phyloP scores from a whole-genome alignment of 53 echinoderm and acorn worm species.

The Paracentrotus lividus region DNA sequence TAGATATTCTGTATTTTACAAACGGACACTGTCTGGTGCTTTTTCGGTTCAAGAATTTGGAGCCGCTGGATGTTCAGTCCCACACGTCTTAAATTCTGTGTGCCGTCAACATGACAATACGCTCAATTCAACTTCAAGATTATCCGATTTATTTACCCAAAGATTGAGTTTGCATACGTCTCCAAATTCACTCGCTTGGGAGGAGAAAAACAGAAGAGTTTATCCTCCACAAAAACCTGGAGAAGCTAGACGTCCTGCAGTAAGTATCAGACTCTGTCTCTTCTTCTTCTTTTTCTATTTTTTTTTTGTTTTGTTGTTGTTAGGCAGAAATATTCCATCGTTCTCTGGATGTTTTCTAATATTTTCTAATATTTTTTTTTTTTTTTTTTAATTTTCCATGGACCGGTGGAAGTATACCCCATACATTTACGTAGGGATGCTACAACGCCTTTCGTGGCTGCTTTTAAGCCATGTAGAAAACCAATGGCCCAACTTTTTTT shows the following conservation, averaged over 20 bases:
- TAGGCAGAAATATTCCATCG: no score
- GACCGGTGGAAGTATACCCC: no score
- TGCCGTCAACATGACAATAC: neutral
- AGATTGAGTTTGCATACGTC: neutral
- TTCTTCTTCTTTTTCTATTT: no score
- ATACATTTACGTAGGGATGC: no score
- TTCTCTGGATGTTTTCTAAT: no score
- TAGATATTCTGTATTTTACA: neutral
- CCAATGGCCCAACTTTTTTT: no score
- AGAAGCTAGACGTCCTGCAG: slow-evolving; percentile 86
- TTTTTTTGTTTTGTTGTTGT: no score
- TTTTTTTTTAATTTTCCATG: no score
- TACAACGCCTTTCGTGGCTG: no score
- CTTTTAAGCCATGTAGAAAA: no score
- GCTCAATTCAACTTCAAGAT: neutral
- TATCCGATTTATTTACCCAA: neutral
- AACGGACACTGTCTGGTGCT: neutral
- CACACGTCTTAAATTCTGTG: neutral
- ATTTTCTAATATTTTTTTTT: no score
- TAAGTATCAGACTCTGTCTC: slow-evolving; percentile 52
- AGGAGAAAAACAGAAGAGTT: slow-evolving; percentile 73
- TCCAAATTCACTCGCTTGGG: slow-evolving; percentile 66
- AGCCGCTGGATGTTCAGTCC: neutral
- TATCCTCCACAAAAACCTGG: slow-evolving; percentile 93
- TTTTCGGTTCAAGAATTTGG: neutral